Evolutionary conservation across 2,797 vertebrate species (phyloP).

Genomic region (Acrocephalus scirpaceus): DNA sequence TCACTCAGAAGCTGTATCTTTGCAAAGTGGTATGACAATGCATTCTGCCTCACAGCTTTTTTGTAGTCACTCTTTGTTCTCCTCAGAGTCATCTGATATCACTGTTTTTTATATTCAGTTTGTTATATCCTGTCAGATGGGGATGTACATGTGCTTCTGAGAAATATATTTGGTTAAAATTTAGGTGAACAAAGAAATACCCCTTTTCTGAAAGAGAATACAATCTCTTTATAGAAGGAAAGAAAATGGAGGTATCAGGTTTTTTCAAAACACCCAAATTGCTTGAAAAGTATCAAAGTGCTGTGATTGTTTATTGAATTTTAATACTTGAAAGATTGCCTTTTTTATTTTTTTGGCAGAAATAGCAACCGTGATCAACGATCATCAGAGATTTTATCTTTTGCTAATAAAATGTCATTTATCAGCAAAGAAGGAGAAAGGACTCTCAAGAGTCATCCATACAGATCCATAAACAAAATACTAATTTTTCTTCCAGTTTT

Average conservation of each 20-base stretch:
- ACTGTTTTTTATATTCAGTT: neutral
- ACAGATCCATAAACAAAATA: constrained; percentile 15
- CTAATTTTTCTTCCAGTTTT: neutral
- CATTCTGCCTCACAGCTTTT: neutral
- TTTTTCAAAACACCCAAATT: neutral
- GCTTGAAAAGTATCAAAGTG: neutral
- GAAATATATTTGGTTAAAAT: neutral
- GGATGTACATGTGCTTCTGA: neutral
- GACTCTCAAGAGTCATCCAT: neutral
- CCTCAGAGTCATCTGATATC: neutral
- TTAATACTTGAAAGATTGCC: neutral
- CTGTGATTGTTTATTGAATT: constrained; percentile 19
- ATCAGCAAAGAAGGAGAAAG: constrained; percentile 18
- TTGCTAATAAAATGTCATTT: constrained; percentile 24
- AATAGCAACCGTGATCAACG: constrained; percentile 6
- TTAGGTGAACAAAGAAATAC: neutral
- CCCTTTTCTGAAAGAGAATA: neutral
- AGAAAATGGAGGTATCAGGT: neutral
- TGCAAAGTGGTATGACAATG: neutral
- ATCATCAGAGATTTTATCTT: neutral
- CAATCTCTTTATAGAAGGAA: neutral
- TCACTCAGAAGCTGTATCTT: neutral
- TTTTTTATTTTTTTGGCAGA: neutral
- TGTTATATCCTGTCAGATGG: neutral
- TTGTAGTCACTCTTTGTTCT: neutral